Conservation (phyloP, 2,888 invertebrate species). For the Coecobrya sp. region DNA sequence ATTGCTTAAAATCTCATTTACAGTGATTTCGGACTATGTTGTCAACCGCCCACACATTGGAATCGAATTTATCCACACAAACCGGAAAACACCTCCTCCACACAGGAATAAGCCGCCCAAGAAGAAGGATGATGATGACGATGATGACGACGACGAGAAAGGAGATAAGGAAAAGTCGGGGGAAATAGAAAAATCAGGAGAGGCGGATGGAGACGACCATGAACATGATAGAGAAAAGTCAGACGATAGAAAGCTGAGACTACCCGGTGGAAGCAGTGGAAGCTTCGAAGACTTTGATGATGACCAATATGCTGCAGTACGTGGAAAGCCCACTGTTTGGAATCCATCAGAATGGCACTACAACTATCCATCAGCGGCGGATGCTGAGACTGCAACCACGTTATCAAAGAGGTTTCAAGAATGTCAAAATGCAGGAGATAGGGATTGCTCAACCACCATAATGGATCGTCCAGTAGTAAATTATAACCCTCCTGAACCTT, state of each 20-base stretch:
- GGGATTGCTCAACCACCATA: slow-evolving; percentile 46
- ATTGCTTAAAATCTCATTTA: not conserved
- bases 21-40: slow-evolving; percentile 82
- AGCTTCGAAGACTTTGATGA: slow-evolving; percentile 64
- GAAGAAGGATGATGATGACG: slow-evolving; percentile 58
- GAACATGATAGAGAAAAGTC: slow-evolving; percentile 50
- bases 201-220: slow-evolving; percentile 28
- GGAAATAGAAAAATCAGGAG: slow-evolving; percentile 58
- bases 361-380: slow-evolving; percentile 47
- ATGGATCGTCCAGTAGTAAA: slow-evolving; percentile 63
- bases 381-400: slow-evolving; percentile 1
- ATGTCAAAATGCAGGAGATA: slow-evolving; percentile 58
- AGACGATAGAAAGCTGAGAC: slow-evolving; percentile 63
- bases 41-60: slow-evolving; percentile 81
- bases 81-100: slow-evolving; percentile 60
- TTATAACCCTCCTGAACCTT: slow-evolving; percentile 75
- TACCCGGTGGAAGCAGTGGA: slow-evolving; percentile 55
- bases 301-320: slow-evolving; percentile 55
- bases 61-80: slow-evolving; percentile 77
- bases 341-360: slow-evolving; percentile 67
- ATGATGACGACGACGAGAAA: slow-evolving; percentile 68
- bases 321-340: slow-evolving; percentile 65
- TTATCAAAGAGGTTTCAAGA: slow-evolving; percentile 72
- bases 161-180: slow-evolving; percentile 43
- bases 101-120: slow-evolving; percentile 62